Percentiles rank a stretch among this genome's conserved stretches.
Conservation (phyloP, 1,140 invertebrate genomes). For the Dinoponera quadriceps region DNA sequence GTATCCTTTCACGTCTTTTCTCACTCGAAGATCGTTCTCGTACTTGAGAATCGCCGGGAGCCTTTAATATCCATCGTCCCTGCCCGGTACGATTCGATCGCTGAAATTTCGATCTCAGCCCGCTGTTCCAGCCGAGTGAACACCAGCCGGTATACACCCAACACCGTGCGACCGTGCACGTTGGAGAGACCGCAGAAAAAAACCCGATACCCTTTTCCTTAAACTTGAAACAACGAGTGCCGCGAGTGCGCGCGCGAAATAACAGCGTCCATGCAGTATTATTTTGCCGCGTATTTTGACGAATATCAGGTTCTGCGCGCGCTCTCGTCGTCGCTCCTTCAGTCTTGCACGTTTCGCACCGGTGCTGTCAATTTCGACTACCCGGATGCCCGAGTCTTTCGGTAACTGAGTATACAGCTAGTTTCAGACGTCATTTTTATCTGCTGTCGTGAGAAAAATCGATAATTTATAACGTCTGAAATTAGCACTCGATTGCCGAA, state of each 20-base stretch:
- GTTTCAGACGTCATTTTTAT: too few species aligned
- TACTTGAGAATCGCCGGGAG: background rate
- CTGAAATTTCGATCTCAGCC: slow-evolving; percentile 71
- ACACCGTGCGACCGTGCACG: slow-evolving; percentile 80
- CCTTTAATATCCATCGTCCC: background rate
- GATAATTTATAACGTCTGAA: too few species aligned
- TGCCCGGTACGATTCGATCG: slow-evolving; percentile 18
- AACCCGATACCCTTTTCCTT: slow-evolving; percentile 79
- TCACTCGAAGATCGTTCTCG: background rate
- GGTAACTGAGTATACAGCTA: too few species aligned
- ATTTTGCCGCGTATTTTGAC: background rate
- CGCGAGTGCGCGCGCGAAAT: slow-evolving; percentile 46
- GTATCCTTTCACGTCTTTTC: background rate
- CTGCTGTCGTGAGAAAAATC: too few species aligned
- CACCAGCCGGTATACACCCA: slow-evolving; percentile 81
- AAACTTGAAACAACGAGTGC: slow-evolving; percentile 75
- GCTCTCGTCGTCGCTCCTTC: background rate
- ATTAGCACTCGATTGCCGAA: too few species aligned
- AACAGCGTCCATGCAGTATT: slow-evolving; percentile 18
- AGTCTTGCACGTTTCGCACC: too few species aligned
- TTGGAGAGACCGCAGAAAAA: slow-evolving; percentile 72
- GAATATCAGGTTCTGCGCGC: slow-evolving; percentile 36
- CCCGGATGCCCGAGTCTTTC: too few species aligned
- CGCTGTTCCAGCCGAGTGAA: slow-evolving; percentile 77
- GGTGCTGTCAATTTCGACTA: too few species aligned